Base-by-base conservation (phyloP, 2,113 vertebrate genomes). In the Prionailurus bengalensis region DNA sequence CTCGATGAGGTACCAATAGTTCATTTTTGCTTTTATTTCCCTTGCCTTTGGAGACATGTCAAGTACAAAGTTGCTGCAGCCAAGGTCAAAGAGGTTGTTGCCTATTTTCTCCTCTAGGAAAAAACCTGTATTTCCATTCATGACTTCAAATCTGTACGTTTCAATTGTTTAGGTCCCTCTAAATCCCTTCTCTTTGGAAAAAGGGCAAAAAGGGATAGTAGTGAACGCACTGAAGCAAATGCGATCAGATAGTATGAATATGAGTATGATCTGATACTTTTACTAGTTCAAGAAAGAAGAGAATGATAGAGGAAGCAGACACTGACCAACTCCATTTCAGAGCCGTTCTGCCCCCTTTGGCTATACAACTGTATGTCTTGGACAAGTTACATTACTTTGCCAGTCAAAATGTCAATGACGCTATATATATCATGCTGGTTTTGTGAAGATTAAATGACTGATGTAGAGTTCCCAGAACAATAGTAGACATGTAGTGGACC, bases 81-180 rank as follows among this genome's bases (percentile, higher is more conserved):
- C 7, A 7, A 61, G 21, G 58, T 61, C 58, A 58, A 21, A 58
- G 19, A 58, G 19, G 55, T 58, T 58, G 19, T 58, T 58, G 55
- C 55, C 55, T 58, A 5, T 21, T 3, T 58, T 58, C 17, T 58
- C 55, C 55, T 58, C 55, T 58, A 58, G 55, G 55, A 58, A 63
- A 63, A 91, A 48, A 0, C 17, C 11, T 42, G 2, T 58, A 76
- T 82, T 83, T 86, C 48, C 19, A 74, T 81, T 53, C n/a, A 65
- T 93, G 16, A 48, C 14, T 8, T 14, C 51, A 89, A 55, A 61
- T 95, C 16, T 97, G 14, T 89, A 87, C 6, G 86, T 94, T 92
- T 73, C 39, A 39, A 4, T 78, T 94, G 51, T 85, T 80, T 73
- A 66, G 33, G 51, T 89, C 15, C 33, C 8, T 25, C 53, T 91